Conservation (phyloP, 2,888 invertebrate species). For the Spodoptera exigua region DNA sequence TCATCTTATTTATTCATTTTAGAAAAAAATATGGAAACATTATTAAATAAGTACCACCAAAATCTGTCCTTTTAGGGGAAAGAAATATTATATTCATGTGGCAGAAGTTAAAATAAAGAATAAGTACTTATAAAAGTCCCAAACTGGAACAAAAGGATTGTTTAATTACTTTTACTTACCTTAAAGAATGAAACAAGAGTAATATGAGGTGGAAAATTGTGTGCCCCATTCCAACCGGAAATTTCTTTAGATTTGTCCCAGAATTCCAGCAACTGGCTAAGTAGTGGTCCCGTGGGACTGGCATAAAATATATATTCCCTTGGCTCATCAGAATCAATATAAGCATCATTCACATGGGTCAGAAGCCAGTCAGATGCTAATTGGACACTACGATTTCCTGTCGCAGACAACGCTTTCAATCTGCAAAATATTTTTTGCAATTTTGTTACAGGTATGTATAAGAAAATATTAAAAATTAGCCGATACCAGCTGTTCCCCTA, state of each 20-base stretch:
- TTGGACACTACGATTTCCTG: conserved; percentile 96
- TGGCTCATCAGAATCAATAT: conserved; percentile 93
- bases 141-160: no score
- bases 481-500: no score
- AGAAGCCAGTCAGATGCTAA: conserved; percentile 97
- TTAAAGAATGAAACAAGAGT: conserved; percentile 97
- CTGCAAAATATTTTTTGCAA: conserved; percentile 78
- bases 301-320: conserved; percentile 96
- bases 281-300: conserved; percentile 94
- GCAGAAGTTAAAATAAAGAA: no score
- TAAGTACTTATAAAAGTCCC: no score
- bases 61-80: no score
- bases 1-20: no score
- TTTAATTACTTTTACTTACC: conserved; percentile 76
- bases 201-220: conserved; percentile 96
- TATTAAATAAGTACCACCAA: no score
- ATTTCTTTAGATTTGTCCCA: conserved; percentile 93
- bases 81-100: no score
- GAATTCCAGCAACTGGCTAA: conserved; percentile 92
- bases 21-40: no score
- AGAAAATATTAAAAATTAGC: no score
- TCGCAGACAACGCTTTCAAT: conserved; percentile 96
- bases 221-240: conserved; percentile 96
- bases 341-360: conserved; percentile 96
- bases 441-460: no score